A percentile compares a stretch with the other conserved stretches of the same genome.
phyloP scores from a whole-genome alignment of 2,113 vertebrate species.

The Paramormyrops kingsleyae region DNA sequence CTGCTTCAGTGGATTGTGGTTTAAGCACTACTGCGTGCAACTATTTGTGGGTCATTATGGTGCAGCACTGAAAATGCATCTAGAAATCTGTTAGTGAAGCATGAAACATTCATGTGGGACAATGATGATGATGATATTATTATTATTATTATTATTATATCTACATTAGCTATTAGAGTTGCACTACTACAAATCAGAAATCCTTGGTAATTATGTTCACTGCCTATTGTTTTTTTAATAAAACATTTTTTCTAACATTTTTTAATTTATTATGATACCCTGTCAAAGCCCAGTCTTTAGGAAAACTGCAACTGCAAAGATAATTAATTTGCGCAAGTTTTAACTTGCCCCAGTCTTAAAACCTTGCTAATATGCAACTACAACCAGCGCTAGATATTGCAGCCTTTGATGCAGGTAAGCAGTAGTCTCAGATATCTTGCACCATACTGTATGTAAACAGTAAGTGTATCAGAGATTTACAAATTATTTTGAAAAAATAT shows the following conservation, averaged over 20 bases:
- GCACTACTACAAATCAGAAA: background rate
- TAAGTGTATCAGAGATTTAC: background rate
- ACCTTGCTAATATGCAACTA: background rate
- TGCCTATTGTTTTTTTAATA: background rate
- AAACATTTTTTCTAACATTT: background rate
- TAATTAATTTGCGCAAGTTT: background rate
- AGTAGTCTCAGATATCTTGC: background rate
- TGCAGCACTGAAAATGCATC: background rate
- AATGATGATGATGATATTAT: background rate
- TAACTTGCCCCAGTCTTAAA: background rate
- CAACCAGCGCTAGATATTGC: background rate
- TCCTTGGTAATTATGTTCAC: background rate
- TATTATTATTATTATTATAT: background rate
- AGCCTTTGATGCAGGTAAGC: background rate
- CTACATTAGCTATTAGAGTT: background rate
- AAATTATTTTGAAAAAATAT: background rate
- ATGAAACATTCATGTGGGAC: background rate
- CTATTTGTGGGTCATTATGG: background rate
- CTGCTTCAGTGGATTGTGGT: background rate
- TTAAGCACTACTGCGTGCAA: background rate
- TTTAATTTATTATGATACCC: background rate
- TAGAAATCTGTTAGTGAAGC: background rate
- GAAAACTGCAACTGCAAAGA: background rate
- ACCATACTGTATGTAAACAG: too few relatives aligned
- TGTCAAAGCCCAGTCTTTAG: background rate